phyloP scores from a whole-genome alignment of 1,140 invertebrate genomes.

The Bombus breviceps region DNA sequence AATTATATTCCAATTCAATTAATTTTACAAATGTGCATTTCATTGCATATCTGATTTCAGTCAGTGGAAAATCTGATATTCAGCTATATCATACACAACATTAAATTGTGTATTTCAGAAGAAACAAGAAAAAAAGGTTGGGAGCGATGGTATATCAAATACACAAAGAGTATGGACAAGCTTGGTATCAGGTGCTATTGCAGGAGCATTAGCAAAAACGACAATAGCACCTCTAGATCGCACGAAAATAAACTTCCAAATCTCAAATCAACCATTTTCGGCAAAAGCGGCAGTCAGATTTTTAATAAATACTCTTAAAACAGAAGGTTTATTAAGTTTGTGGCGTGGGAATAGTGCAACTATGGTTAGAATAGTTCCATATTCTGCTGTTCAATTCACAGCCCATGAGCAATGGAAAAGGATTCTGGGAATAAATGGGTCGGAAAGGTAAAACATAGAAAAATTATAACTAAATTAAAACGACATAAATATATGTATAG shows the following conservation, averaged over 20 bases:
- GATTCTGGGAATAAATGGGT: conserved; percentile 88
- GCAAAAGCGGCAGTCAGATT: conserved; percentile 91
- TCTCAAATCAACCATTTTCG: conserved; percentile 91
- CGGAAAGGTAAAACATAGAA: conserved; percentile 83
- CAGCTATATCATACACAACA: conserved; percentile 30
- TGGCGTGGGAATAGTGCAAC: conserved; percentile 99
- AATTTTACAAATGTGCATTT: conserved; percentile 28
- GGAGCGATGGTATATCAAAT: conserved; percentile 77
- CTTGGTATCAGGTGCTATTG: conserved; percentile 91
- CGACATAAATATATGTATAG: background rate
- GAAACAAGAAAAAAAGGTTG: conserved; percentile 38
- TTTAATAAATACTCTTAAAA: conserved; percentile 87
- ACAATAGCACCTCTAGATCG: conserved; percentile 98
- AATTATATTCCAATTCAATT: conserved; percentile 4
- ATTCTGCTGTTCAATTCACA: conserved; percentile 98
- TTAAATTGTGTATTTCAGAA: conserved; percentile 44
- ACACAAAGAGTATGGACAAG: conserved; percentile 86
- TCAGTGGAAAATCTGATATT: conserved; percentile 34
- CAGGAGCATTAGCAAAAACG: conserved; percentile 98
- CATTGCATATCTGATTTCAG: conserved; percentile 34
- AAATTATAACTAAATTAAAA: background rate
- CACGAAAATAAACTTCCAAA: conserved; percentile 99
- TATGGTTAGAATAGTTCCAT: conserved; percentile 97
- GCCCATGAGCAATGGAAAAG: conserved; percentile 98
- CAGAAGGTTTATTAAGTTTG: conserved; percentile 91